phyloP scores from a whole-genome alignment of 2,888 invertebrate species.

The Heteromyza rotundicornis region DNA sequence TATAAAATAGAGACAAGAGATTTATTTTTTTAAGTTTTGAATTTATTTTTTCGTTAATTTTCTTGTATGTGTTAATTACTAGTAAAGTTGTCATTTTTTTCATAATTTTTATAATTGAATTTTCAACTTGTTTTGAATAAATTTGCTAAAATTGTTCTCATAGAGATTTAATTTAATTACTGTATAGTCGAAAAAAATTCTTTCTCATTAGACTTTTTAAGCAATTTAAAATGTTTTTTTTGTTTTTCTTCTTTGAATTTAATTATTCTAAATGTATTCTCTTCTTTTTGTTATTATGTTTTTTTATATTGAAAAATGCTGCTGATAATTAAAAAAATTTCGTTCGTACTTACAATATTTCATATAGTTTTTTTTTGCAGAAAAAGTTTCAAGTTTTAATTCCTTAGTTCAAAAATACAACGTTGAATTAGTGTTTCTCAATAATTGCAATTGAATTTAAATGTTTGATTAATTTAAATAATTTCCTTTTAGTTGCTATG shows the following conservation, averaged over 20 bases:
- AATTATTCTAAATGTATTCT: no score
- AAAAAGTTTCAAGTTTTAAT: background rate
- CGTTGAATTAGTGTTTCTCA: no score
- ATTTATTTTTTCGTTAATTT: background rate
- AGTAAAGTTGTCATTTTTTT: background rate
- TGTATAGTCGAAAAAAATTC: background rate
- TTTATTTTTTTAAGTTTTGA: background rate
- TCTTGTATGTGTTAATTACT: no score
- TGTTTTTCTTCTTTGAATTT: no score
- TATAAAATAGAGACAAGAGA: background rate
- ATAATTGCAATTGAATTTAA: no score
- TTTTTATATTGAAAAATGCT: no score
- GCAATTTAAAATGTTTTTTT: background rate
- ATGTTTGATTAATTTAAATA: background rate
- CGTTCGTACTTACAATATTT: slow-evolving; percentile 12
- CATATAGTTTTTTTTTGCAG: background rate
- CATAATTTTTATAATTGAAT: background rate
- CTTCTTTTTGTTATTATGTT: no score
- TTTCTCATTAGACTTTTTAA: background rate
- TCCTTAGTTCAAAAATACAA: background rate
- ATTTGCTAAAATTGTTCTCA: background rate
- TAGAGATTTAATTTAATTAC: background rate
- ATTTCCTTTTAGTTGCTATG: background rate
- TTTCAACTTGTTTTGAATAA: background rate
- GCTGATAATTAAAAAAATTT: background rate